A percentile compares a stretch with the other conserved stretches of the same genome.
These are phyloP conservation scores for Trigoniulus corallinus DNA, from an alignment of 1,140 invertebrate genomes.

Conservation along the genomic window DNA sequence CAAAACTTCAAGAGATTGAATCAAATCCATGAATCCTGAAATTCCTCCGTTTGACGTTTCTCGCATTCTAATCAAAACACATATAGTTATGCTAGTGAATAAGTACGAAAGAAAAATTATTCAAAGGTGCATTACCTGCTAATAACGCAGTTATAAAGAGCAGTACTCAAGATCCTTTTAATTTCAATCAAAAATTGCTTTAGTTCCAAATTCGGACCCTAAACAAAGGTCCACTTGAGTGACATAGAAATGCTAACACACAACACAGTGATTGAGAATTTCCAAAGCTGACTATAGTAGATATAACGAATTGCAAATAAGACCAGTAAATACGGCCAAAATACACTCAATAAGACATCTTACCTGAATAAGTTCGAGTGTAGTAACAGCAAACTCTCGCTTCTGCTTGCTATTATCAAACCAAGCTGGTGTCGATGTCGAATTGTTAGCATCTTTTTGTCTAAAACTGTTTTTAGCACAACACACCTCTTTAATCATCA, in stretches of 20 bases:
- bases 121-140: slow-evolving; percentile 13
- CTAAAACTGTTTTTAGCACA: slow-evolving; percentile 8
- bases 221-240: slow-evolving; percentile 12
- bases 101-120: neutral
- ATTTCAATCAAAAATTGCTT: slow-evolving; percentile 34
- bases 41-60: slow-evolving; percentile 35
- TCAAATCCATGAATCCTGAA: slow-evolving; percentile 41
- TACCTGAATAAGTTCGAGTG: slow-evolving; percentile 24
- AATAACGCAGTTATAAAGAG: slow-evolving; percentile 15
- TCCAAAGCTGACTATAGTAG: too few relatives aligned
- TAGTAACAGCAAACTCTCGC: slow-evolving; percentile 21
- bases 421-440: neutral
- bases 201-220: slow-evolving; percentile 45
- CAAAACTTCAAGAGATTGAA: slow-evolving; percentile 33
- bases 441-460: neutral
- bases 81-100: slow-evolving; percentile 26
- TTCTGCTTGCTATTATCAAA: slow-evolving; percentile 17
- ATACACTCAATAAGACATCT: slow-evolving; percentile 1
- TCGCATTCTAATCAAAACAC: slow-evolving; percentile 34
- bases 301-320: too few relatives aligned
- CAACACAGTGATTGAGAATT: too few relatives aligned
- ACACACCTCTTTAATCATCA: slow-evolving; percentile 22
- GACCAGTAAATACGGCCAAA: too few relatives aligned
- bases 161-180: slow-evolving; percentile 32
- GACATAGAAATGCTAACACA: too few relatives aligned